phyloP scores from a whole-genome alignment of 2,888 invertebrate species.

The Diarsia brunnea region DNA sequence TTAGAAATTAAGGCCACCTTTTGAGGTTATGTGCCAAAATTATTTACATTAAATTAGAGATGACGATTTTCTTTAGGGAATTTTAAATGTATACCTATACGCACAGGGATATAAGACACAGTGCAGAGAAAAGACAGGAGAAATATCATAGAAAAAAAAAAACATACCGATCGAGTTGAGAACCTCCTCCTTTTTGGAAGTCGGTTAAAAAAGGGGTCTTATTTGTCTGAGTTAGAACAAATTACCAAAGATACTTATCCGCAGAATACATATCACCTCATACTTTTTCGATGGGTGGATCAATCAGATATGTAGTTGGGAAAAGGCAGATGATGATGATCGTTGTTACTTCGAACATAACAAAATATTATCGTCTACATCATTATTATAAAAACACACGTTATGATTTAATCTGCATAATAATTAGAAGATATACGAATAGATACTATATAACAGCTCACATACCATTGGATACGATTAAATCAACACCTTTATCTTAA shows the following conservation, averaged over 20 bases:
- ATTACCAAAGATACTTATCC: no score
- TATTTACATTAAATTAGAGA: slow-evolving; percentile 7
- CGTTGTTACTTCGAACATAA: not conserved
- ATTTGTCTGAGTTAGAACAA: no score
- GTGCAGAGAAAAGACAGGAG: no score
- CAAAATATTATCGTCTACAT: not conserved
- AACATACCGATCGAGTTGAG: no score
- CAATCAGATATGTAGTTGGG: no score
- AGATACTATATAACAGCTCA: slow-evolving; percentile 28
- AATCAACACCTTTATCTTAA: slow-evolving; percentile 52
- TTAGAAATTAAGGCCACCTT: slow-evolving; percentile 28
- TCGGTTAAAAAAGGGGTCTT: no score
- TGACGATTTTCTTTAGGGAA: not conserved
- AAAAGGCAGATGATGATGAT: no score
- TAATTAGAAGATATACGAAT: slow-evolving; percentile 35
- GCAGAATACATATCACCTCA: no score
- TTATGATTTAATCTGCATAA: slow-evolving; percentile 23
- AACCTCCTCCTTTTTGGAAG: no score
- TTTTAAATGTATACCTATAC: not conserved
- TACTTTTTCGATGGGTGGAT: no score
- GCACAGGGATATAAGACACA: not conserved
- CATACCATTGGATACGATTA: slow-evolving; percentile 37
- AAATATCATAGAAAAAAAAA: no score
- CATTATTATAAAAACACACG: slow-evolving; percentile 12
- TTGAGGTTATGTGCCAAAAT: slow-evolving; percentile 17